Conservation (phyloP, 1,140 invertebrate genomes). For the Sycophila sp. region DNA sequence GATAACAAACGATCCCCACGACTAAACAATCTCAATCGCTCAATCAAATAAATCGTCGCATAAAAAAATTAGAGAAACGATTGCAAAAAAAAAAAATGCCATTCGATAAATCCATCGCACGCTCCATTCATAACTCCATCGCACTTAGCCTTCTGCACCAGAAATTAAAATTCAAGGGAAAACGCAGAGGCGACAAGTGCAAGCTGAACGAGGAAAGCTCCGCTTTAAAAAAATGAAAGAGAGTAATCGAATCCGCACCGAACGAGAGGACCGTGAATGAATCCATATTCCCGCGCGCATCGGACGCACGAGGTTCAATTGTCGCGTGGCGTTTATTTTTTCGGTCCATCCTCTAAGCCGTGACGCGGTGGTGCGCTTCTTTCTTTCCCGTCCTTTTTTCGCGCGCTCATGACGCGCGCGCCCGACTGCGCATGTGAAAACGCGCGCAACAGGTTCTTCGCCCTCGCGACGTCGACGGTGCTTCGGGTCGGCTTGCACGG, state of each 20-base stretch:
- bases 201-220: too few relatives aligned
- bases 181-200: too few relatives aligned
- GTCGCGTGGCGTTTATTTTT: background rate
- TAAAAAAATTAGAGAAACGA: too few relatives aligned
- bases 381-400: background rate
- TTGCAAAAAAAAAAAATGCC: too few relatives aligned
- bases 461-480: background rate
- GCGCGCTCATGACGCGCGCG: background rate
- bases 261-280: background rate
- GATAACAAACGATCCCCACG: too few relatives aligned
- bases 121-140: too few relatives aligned
- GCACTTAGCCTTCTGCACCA: too few relatives aligned
- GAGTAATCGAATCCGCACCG: background rate
- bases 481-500: background rate
- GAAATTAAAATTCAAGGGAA: too few relatives aligned
- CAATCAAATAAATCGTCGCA: too few relatives aligned
- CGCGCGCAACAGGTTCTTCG: slow-evolving; percentile 28
- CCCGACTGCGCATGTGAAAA: slow-evolving; percentile 23
- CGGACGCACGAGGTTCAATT: slow-evolving; percentile 4
- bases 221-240: background rate
- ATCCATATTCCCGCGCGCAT: background rate
- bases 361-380: too few relatives aligned
- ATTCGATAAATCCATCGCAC: too few relatives aligned
- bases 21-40: too few relatives aligned
- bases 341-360: background rate